A percentile compares a stretch with the other conserved stretches of the same genome.
These are phyloP conservation scores for Xiphophorus hellerii DNA, from an alignment of 2,113 vertebrate species.

Conservation along the genomic window DNA sequence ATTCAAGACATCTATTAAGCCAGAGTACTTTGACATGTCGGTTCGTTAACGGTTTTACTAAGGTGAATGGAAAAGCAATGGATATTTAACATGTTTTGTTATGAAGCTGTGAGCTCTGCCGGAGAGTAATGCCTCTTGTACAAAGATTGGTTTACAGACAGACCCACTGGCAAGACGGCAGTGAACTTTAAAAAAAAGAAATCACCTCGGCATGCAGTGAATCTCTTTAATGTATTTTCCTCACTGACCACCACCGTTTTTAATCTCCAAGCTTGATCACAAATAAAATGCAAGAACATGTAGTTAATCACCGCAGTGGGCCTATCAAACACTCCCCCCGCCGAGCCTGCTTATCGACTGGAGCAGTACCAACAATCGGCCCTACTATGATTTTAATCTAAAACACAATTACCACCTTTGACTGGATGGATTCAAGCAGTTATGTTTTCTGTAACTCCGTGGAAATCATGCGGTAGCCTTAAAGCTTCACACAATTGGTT, in stretches of 20 bases:
- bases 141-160: background rate
- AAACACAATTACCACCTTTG: slow-evolving; percentile 69
- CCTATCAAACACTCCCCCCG: slow-evolving; percentile 24
- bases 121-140: background rate
- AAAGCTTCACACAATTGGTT: slow-evolving; percentile 43
- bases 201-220: slow-evolving; percentile 7
- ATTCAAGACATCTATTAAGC: slow-evolving; percentile 12
- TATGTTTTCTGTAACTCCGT: slow-evolving; percentile 45
- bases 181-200: slow-evolving; percentile 8
- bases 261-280: slow-evolving; percentile 52
- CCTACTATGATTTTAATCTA: slow-evolving; percentile 67
- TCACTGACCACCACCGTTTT: slow-evolving; percentile 32
- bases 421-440: slow-evolving; percentile 43
- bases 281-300: slow-evolving; percentile 62
- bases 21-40: background rate
- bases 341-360: slow-evolving; percentile 26
- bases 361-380: slow-evolving; percentile 40
- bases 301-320: slow-evolving; percentile 49
- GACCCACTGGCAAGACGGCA: background rate
- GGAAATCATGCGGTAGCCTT: slow-evolving; percentile 3
- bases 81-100: slow-evolving; percentile 11
- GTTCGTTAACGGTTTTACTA: background rate
- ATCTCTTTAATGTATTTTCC: slow-evolving; percentile 33
- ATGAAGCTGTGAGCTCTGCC: background rate
- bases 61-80: slow-evolving; percentile 3